These are phyloP conservation scores for Phrynosoma blainvillii DNA, from an alignment of 2,113 vertebrate genomes.

Conservation along the genomic window DNA sequence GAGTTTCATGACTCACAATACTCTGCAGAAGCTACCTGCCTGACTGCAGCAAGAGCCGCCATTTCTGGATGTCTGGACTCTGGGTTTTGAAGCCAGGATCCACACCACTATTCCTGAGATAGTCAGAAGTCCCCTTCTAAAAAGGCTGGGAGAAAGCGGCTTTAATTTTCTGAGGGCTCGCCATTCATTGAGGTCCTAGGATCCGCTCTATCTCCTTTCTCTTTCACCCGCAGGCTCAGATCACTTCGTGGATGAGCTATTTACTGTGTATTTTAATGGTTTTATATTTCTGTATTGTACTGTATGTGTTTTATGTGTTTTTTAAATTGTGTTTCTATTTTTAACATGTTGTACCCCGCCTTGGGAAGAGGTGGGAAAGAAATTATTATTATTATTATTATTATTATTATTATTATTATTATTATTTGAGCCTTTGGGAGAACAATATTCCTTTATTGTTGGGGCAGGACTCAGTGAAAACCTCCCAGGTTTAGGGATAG, in stretches of 20 bases:
- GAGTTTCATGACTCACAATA: neutral
- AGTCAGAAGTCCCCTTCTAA: neutral
- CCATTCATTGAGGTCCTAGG: too few relatives aligned
- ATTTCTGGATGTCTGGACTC: neutral
- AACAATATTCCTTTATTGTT: constrained; percentile 11
- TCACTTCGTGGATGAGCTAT: too few relatives aligned
- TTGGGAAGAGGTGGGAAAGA: too few relatives aligned
- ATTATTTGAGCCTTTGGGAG: neutral
- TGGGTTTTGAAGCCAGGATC: neutral
- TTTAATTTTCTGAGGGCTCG: neutral
- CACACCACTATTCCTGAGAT: neutral
- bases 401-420: too few relatives aligned
- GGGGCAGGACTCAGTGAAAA: neutral
- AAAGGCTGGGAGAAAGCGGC: neutral
- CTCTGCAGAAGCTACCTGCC: neutral
- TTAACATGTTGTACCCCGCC: too few relatives aligned
- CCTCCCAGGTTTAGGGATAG: neutral
- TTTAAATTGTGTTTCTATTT: too few relatives aligned
- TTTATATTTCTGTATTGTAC: neutral
- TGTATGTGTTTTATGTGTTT: neutral
- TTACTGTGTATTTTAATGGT: too few relatives aligned
- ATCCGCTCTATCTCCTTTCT: too few relatives aligned
- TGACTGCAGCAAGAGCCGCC: neutral
- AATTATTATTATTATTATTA: too few relatives aligned
- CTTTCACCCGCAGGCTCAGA: too few relatives aligned